Base-by-base conservation (phyloP, 2,888 invertebrate genomes). In the Nowickia ferox region DNA sequence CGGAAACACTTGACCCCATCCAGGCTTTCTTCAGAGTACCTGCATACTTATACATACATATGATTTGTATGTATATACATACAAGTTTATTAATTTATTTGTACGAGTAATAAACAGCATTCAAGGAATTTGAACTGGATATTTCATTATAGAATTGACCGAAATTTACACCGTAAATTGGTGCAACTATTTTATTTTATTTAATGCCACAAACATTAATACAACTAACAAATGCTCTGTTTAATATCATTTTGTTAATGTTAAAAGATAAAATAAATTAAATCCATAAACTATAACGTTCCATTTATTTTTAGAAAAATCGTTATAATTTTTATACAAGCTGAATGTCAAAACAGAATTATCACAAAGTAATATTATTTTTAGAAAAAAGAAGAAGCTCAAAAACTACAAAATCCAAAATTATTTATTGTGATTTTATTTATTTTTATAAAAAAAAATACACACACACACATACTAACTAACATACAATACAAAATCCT, bases 341-440 rank as follows among this genome's bases (percentile, higher is more conserved):
- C 75, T 65, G 44, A 65, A 75, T 53, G n/a, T 72, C 59, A 57
- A 55, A 65, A 42, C 59, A 9, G 13, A 72, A 38, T 48, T 48
- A 59, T 61, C 61, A 61, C 74, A 63, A 74, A 74, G 5, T 13
- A 61, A 46, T 48, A 40, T 61, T 74, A 61, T 51, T 48, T 46
- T 61, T 63, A 42, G 22, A 63, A 59, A 59, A 72, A 44, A 63
- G 30, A 22, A 17, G 44, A 53, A 79, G 81, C 81, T 81, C 79
- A 79, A 79, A 74, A 61, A 48, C 63, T 51, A 40, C 13, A 46
- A 57, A 75, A 61, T 75, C 55, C 44, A 38, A 81, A 80, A 68
- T 81, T 75, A 68, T 59, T 61, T 55, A 63, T 46, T 71, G 61
- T 71, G 63, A 53, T 79, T 71, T 55, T n/a, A 40, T 74, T 80